Percentiles rank a stretch among this genome's conserved stretches.
phyloP scores from a whole-genome alignment of 2,888 invertebrate genomes.

The Sinelater perroti region DNA sequence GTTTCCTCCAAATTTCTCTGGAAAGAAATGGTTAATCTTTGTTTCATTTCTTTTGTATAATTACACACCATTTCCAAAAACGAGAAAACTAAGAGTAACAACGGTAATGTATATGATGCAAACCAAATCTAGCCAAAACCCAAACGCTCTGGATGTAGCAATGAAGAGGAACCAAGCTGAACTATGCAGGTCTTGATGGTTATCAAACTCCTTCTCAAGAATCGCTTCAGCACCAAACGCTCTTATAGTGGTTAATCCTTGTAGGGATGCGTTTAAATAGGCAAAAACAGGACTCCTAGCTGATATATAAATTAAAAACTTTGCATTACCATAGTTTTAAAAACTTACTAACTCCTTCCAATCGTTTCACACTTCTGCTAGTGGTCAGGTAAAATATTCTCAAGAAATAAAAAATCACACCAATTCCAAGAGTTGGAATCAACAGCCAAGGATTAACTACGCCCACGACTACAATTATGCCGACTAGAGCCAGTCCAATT shows the following conservation, averaged over 20 bases:
- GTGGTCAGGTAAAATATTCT: constrained; percentile 81
- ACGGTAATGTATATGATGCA: constrained; percentile 22
- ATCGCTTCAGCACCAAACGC: constrained; percentile 52
- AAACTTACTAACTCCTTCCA: constrained; percentile 69
- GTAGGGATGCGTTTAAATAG: constrained; percentile 55
- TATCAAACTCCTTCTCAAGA: constrained; percentile 54
- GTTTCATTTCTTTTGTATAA: background rate
- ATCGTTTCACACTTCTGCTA: constrained; percentile 81
- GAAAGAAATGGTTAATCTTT: background rate
- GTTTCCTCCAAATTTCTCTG: constrained; percentile 62
- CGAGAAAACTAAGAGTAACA: constrained; percentile 25
- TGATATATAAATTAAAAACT: constrained; percentile 39
- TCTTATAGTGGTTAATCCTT: constrained; percentile 56
- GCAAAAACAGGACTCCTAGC: constrained; percentile 58
- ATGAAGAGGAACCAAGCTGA: constrained; percentile 53
- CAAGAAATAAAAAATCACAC: constrained; percentile 77
- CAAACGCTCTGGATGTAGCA: constrained; percentile 46
- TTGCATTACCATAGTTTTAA: background rate
- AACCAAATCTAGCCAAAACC: constrained; percentile 23
- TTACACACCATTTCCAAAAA: constrained; percentile 24
- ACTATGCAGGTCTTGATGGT: constrained; percentile 55
- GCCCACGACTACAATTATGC: constrained; percentile 82
- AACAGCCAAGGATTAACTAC: constrained; percentile 79
- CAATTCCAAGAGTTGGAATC: constrained; percentile 75
- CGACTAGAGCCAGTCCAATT: constrained; percentile 82